Base-by-base conservation (phyloP, 2,888 invertebrate genomes). In the Halictus quadricinctus region DNA sequence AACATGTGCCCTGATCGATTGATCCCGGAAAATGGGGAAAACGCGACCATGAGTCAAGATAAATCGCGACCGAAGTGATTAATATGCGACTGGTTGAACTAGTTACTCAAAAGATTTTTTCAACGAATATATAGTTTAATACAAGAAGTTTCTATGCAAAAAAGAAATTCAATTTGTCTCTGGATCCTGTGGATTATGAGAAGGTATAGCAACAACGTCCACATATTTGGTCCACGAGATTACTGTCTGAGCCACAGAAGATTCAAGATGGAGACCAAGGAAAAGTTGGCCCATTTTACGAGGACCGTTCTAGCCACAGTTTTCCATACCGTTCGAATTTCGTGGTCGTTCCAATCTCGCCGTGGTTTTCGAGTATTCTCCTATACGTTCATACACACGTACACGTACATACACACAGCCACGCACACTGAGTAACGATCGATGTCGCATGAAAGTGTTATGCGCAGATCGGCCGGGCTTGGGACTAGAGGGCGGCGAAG, bases 371-470 rank as follows among this genome's bases (percentile, higher is more conserved):
- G 80, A 80, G 70, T 83, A 84, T 76, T 72, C 76, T 77, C 77
- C 43, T 29, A 54, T 58, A 36, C 46, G 29, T 29, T 29, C 50
- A 58, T 29, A 46, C 46, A 54, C 18, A 29, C 18, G 41, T 66
- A 25, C 36, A 76, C 25, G 25, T 36, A 48, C 48, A 72, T 21
- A n/a, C 21, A 73, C 54, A 72, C 72, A 64, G 60, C 77, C 70
- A 58, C 73, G 74, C 77, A 83, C 84, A 84, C 46, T 83, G 82
- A 81, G 83, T 88, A 83, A 86, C 83, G 89, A 88, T 89, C 87
- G 85, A 87, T 89, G 89, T 89, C 89, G 89, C 88, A 89, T 89
- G 89, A 89, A 89, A 88, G 85, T 87, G 88, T 89, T 88, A 88
- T 84, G 87, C 89, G 85, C 89, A 88, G 85, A 89, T 89, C 89